These are phyloP conservation scores for Oscheius sp. DNA, from an alignment of 1,140 invertebrate genomes.

Conservation along the genomic window DNA sequence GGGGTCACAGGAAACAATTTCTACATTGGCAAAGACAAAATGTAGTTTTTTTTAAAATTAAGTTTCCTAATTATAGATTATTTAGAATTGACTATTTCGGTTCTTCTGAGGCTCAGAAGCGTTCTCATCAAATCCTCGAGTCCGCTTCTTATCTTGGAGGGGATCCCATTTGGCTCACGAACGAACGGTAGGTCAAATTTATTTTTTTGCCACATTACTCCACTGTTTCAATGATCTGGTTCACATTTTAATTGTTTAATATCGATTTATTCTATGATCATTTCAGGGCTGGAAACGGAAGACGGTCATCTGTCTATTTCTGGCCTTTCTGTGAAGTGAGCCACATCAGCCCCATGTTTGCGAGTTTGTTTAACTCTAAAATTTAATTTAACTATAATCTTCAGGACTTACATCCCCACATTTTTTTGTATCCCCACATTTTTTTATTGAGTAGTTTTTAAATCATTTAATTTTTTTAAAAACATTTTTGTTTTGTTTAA, in stretches of 20 bases:
- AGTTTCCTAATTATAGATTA: constrained; percentile 8
- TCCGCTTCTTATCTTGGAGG: constrained; percentile 6
- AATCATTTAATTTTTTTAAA: too few species aligned
- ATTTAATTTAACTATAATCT: too few species aligned
- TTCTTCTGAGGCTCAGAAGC: constrained; percentile 2
- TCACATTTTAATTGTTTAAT: not conserved
- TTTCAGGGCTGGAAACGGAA: not conserved
- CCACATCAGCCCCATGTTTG: constrained; percentile 17
- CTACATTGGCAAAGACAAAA: not conserved
- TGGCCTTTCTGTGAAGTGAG: constrained; percentile 20
- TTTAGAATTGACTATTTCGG: constrained; percentile 31
- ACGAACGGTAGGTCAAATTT: constrained; percentile 10
- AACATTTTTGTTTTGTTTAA: too few species aligned
- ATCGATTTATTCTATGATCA: not conserved
- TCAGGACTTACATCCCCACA: too few species aligned
- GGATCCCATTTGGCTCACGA: constrained; percentile 33
- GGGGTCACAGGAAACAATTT: constrained; percentile 32
- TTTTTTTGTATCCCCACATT: too few species aligned
- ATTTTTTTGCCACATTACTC: not conserved
- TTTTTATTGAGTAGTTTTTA: too few species aligned
- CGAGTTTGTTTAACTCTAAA: not conserved
- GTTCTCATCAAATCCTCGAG: not conserved
- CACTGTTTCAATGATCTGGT: not conserved
- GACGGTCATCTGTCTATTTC: constrained; percentile 11
- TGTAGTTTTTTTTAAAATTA: not conserved